These are phyloP conservation scores for Pogonophryne albipinna DNA, from an alignment of 2,797 vertebrate species.

Conservation along the genomic window DNA sequence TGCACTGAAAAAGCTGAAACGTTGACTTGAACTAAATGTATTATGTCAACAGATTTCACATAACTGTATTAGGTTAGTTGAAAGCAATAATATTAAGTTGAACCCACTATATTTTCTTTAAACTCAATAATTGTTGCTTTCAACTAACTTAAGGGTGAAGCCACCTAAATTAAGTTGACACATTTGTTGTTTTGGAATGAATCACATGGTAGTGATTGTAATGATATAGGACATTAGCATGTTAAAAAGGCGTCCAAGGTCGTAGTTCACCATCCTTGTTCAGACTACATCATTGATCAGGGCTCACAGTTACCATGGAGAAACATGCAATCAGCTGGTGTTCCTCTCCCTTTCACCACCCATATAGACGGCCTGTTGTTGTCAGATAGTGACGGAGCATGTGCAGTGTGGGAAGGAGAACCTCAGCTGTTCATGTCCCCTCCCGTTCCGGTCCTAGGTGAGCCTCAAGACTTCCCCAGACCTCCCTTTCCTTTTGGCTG, in stretches of 20 bases:
- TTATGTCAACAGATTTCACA: too few relatives aligned
- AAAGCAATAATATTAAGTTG: too few relatives aligned
- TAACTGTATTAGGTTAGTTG: too few relatives aligned
- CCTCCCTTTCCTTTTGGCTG: conserved; percentile 78
- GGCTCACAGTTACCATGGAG: conserved; percentile 56
- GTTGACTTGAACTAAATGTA: too few relatives aligned
- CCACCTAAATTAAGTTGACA: neutral
- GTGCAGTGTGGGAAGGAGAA: conserved; percentile 73
- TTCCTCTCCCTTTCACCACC: conserved; percentile 33
- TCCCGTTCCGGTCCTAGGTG: conserved; percentile 75
- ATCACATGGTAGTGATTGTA: conserved; percentile 7
- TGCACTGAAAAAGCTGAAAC: too few relatives aligned
- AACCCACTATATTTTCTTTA: too few relatives aligned
- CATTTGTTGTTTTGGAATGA: neutral
- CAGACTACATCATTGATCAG: conserved; percentile 38
- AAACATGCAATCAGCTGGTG: conserved; percentile 65
- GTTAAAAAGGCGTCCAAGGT: conserved; percentile 25
- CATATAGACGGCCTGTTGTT: conserved; percentile 51
- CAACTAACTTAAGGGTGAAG: neutral
- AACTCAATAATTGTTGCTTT: too few relatives aligned
- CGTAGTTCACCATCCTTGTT: conserved; percentile 36
- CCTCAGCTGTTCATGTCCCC: conserved; percentile 76
- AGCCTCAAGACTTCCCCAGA: conserved; percentile 75
- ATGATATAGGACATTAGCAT: neutral
- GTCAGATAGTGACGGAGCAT: conserved; percentile 69